Evolutionary conservation across 1,140 invertebrate species (phyloP), one percentile per base, ranked within the genome.

Genomic region (Sycophila sp.): DNA sequence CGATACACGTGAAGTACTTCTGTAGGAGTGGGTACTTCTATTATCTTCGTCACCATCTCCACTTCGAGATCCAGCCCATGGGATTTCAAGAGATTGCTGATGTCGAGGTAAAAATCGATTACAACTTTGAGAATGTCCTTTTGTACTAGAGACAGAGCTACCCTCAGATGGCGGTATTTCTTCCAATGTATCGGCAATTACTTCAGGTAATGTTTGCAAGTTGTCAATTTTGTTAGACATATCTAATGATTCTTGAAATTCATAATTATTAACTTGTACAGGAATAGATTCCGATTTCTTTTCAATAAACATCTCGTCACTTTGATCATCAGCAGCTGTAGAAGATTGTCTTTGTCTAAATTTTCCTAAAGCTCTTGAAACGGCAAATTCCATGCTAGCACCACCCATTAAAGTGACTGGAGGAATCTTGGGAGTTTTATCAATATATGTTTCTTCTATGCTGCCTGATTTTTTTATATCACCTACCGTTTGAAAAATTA

Each of bases 1-100:
- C 5, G 94, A 95, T n/a, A 94, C 92, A 73, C 93, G 86, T 1
- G 94, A 96, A 2, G 93, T 92, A 77, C 94, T 95, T 71, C 94
- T 88, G 86, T 92, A 94, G 0, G 94, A 95, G 86, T 95, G 92
- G 3, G 93, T 95, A 80, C 94, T 95, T 67, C 91, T 88, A 73
- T 92, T 94, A 77, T 96, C 94, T 64, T 96, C 94, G 71, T 95
- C 94, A 72, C 93, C 91, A 66, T 91, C 90, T 0, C 83, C 86
- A 49, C 83, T 83, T 47, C 91, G 88, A 60, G 88, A 87, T 2
- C 85, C 87, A 4, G 76, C 79, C 85, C 86, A 87, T 6, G 94
- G 94, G 72, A 95, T 93, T 83, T 95, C 93, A 34, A 95, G 87
- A 45, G 93, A 94, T 78, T 92, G 91, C 76, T 94, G 93, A 81